These are phyloP conservation scores for Chlamydotis undulata DNA, from an alignment of 2,113 vertebrate species.

Conservation along the genomic window DNA sequence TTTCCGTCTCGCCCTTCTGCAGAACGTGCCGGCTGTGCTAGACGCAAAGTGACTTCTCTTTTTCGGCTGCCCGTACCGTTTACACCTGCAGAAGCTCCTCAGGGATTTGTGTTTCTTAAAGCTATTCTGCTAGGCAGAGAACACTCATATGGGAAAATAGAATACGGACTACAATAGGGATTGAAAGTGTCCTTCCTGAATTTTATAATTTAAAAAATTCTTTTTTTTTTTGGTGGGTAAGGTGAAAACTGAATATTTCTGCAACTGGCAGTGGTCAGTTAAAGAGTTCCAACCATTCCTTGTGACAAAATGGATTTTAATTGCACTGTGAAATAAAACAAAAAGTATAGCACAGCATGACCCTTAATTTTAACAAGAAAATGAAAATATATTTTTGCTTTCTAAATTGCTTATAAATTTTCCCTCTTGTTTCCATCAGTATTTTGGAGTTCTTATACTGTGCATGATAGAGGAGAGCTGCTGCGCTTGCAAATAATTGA, in stretches of 20 bases:
- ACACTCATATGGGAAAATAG: neutral
- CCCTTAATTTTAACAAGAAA: neutral
- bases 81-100: neutral
- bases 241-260: slow-evolving; percentile 38
- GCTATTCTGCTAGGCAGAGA: neutral
- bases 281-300: slow-evolving; percentile 35
- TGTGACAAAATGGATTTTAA: slow-evolving; percentile 51
- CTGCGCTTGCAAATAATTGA: slow-evolving; percentile 74
- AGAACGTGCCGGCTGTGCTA: neutral
- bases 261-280: neutral
- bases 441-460: slow-evolving; percentile 43
- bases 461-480: slow-evolving; percentile 77
- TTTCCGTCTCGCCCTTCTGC: neutral
- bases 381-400: neutral
- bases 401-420: slow-evolving; percentile 9
- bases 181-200: neutral
- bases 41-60: neutral
- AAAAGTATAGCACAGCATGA: neutral
- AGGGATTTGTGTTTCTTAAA: neutral
- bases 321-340: slow-evolving; percentile 59
- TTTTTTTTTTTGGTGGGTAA: slow-evolving; percentile 61
- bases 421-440: neutral
- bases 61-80: neutral
- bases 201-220: neutral
- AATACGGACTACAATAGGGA: neutral